Conservation (phyloP, 2,888 invertebrate species). For the Thymelicus acteon region DNA sequence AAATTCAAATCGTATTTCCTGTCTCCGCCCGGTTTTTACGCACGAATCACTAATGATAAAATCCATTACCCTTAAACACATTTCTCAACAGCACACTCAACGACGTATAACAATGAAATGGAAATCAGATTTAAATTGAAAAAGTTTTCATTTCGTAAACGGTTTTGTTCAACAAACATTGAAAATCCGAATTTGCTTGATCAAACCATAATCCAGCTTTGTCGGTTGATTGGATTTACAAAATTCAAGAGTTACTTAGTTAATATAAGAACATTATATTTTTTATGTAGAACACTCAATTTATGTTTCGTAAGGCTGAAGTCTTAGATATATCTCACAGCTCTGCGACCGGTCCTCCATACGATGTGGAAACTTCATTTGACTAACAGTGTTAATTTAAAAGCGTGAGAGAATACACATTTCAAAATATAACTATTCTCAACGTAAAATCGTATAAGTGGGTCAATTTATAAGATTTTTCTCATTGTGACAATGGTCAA, state of each 20-base stretch:
- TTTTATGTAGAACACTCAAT: slow-evolving; percentile 34
- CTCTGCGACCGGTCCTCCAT: slow-evolving; percentile 22
- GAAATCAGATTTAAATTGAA: slow-evolving; percentile 15
- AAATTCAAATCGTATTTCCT: no score
- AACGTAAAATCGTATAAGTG: slow-evolving; percentile 64
- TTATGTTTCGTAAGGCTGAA: slow-evolving; percentile 20
- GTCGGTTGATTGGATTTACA: slow-evolving; percentile 31
- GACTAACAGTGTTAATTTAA: slow-evolving; percentile 45
- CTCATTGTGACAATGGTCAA: slow-evolving; percentile 80
- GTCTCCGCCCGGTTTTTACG: no score
- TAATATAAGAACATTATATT: not conserved
- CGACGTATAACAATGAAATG: slow-evolving; percentile 13
- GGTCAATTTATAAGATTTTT: slow-evolving; percentile 71
- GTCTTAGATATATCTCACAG: slow-evolving; percentile 23
- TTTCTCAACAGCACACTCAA: slow-evolving; percentile 5
- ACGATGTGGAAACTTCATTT: slow-evolving; percentile 39
- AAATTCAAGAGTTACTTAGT: not conserved
- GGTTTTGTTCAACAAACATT: slow-evolving; percentile 17
- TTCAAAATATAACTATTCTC: slow-evolving; percentile 71
- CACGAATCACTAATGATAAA: not conserved
- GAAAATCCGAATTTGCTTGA: slow-evolving; percentile 22
- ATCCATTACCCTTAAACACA: slow-evolving; percentile 20
- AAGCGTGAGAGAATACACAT: slow-evolving; percentile 70
- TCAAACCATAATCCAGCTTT: slow-evolving; percentile 23
- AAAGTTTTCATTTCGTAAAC: slow-evolving; percentile 29